These are phyloP conservation scores for Eudyptes chrysolophus DNA, from an alignment of 2,113 vertebrate species.

Conservation along the genomic window DNA sequence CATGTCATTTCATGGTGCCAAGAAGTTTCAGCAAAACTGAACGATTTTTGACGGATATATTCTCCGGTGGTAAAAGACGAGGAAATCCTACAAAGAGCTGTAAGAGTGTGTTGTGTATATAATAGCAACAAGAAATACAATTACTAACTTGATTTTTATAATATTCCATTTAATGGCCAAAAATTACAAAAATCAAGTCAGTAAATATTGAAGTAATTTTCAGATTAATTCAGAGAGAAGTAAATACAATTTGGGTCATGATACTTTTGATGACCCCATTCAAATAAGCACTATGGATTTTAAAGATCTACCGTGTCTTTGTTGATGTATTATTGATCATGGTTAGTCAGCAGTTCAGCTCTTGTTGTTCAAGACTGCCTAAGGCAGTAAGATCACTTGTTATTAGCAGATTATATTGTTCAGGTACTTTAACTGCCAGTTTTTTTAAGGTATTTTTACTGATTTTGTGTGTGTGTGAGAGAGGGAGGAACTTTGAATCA, in stretches of 20 bases:
- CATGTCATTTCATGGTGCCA: not conserved
- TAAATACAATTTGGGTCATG: conserved; percentile 41
- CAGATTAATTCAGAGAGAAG: conserved; percentile 10
- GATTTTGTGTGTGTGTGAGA: no score
- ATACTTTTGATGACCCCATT: conserved; percentile 1
- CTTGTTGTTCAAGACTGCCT: not conserved
- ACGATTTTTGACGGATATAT: not conserved
- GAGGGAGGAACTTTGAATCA: not conserved
- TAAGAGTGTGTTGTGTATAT: not conserved
- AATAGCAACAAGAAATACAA: not conserved
- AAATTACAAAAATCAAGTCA: not conserved
- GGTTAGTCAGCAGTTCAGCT: conserved; percentile 43
- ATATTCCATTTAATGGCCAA: not conserved
- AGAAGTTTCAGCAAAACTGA: not conserved
- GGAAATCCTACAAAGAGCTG: not conserved
- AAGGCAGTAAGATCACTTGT: not conserved
- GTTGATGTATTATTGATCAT: conserved; percentile 43
- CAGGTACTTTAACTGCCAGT: not conserved
- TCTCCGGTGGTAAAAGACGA: not conserved
- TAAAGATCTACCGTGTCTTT: not conserved
- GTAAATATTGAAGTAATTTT: not conserved
- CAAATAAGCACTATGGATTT: conserved; percentile 42
- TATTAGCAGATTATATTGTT: not conserved
- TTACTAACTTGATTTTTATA: not conserved
- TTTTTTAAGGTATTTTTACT: not conserved